Base-by-base conservation (phyloP, 2,113 vertebrate genomes). In the Sakesphorus luctuosus region DNA sequence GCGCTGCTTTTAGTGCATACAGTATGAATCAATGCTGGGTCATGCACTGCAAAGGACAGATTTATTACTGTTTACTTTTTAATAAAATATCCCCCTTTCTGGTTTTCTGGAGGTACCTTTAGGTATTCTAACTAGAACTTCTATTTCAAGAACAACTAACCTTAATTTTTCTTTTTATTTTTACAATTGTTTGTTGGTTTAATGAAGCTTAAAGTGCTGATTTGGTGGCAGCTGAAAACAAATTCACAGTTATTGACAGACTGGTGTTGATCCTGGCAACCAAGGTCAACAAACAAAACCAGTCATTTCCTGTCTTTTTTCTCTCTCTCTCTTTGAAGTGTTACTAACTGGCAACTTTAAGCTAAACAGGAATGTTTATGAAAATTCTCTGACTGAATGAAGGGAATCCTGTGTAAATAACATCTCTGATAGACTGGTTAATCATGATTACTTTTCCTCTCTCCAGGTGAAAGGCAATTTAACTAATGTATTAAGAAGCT, bases 101-200 rank as follows among this genome's bases (percentile, higher is more conserved):
- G 92, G 67, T 95, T 95, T 96, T 95, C 89, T 94, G 65, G 68
- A 84, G 89, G 86, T 83, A 78, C 40, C 44, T 72, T 80, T 52
- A 84, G 77, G 52, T 72, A 80, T 40, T 82, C 79, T 85, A 95
- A 92, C 56, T 59, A 14, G 13, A 50, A 10, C 31, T 90, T 43
- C 90, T 84, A 72, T 91, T 93, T 85, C 50, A 69, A 91, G 84
- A 90, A 18, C 56, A 90, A 87, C 55, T 92, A 92, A 94, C 50
- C 7, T 65, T 50, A 14, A 11, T 50, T 68, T 87, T 93, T 62
- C 3, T 58, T 46, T 69, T 49, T 61, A 13, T 44, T 91, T 88
- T 65, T 61, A 29, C 38, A 50, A 84, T 25, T 63, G 49, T 83
- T 90, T 86, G 61, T 90, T 88, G 73, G 38, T 86, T 83, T 72